Percentiles rank a stretch among this genome's conserved stretches.
These are phyloP conservation scores for Balearica regulorum DNA, from an alignment of 2,797 vertebrate species.

Conservation along the genomic window DNA sequence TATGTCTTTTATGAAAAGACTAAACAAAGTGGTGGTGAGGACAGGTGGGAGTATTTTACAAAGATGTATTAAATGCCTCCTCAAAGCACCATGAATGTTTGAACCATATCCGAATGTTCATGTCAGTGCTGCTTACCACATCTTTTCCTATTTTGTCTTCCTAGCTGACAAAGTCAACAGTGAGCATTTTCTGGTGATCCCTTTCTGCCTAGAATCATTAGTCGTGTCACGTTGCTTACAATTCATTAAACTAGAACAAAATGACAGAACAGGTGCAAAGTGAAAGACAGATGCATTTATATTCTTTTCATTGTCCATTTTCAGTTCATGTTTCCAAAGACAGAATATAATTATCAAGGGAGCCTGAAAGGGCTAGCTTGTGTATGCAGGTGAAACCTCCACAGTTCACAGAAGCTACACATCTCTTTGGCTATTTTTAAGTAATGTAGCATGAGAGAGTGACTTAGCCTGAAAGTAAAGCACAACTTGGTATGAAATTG, in stretches of 20 bases:
- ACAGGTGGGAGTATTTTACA: not conserved
- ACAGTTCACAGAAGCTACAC: not conserved
- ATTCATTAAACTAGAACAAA: conserved; percentile 7
- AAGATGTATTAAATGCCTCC: not conserved
- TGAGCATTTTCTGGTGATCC: not conserved
- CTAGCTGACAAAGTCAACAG: not conserved
- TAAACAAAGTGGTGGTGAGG: not conserved
- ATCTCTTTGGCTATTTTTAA: not conserved
- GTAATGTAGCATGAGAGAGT: not conserved
- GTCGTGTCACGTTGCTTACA: not conserved
- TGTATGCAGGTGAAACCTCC: not conserved
- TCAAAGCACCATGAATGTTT: not conserved
- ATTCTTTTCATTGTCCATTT: conserved; percentile 6
- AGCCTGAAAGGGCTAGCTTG: not conserved
- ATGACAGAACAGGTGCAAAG: not conserved
- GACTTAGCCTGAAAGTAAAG: not conserved
- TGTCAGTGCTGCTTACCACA: not conserved
- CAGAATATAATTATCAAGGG: not conserved
- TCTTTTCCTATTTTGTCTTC: not conserved
- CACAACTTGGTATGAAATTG: not conserved
- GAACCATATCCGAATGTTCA: not conserved
- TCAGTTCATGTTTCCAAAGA: not conserved
- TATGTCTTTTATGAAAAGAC: not conserved
- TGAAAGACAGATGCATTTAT: not conserved
- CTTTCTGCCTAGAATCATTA: conserved; percentile 23